Evolutionary conservation across 2,888 invertebrate species (phyloP).

Genomic region (Villa cingulata): DNA sequence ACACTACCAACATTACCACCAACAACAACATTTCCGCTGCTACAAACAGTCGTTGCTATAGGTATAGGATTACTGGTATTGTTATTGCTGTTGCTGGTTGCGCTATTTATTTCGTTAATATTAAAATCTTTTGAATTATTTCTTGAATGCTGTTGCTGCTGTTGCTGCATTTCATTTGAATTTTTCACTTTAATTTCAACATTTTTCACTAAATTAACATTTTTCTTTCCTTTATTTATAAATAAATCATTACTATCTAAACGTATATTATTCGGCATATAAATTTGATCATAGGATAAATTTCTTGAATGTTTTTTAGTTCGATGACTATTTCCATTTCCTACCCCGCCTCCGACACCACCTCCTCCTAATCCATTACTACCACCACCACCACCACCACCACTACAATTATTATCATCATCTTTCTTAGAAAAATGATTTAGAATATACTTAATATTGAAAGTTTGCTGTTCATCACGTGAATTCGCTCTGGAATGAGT

Average conservation of each 20-base stretch:
- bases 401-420: constrained; percentile 27
- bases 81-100: constrained; percentile 7
- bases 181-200: constrained; percentile 30
- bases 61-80: constrained; percentile 8
- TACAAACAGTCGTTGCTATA: constrained; percentile 26
- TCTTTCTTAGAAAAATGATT: constrained; percentile 31
- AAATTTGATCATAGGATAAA: constrained; percentile 37
- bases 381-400: constrained; percentile 30
- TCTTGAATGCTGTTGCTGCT: constrained; percentile 35
- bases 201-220: constrained; percentile 32
- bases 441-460: constrained; percentile 34
- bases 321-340: constrained; percentile 22
- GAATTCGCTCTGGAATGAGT: constrained; percentile 29
- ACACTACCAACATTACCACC: not conserved
- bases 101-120: too few relatives aligned
- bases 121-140: constrained; percentile 36
- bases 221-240: constrained; percentile 26
- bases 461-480: constrained; percentile 25
- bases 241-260: constrained; percentile 34
- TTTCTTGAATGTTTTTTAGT: constrained; percentile 35
- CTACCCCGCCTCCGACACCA: constrained; percentile 29
- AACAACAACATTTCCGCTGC: too few relatives aligned
- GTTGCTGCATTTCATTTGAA: constrained; percentile 28
- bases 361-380: constrained; percentile 25
- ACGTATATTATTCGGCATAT: constrained; percentile 36